These are phyloP conservation scores for Halichoeres trimaculatus DNA, from an alignment of 2,113 vertebrate species.

Conservation along the genomic window DNA sequence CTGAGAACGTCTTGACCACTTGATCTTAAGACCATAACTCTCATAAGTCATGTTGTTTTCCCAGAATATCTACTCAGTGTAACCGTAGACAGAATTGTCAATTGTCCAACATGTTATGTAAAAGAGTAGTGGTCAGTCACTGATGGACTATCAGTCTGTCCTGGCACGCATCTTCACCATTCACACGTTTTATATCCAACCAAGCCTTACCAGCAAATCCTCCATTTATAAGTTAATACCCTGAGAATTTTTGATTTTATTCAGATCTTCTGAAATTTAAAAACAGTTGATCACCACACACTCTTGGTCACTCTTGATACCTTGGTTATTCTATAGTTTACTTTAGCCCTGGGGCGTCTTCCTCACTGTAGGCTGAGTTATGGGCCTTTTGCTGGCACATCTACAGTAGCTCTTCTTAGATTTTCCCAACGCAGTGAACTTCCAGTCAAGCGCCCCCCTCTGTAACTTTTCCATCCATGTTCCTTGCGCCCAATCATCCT, in stretches of 20 bases:
- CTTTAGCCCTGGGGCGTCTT: neutral
- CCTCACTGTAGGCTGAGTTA: neutral
- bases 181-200: neutral
- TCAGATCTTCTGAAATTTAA: neutral
- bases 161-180: neutral
- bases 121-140: neutral
- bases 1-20: slow-evolving; percentile 66
- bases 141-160: neutral
- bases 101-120: slow-evolving; percentile 14
- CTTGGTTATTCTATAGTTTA: neutral
- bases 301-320: neutral
- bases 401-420: slow-evolving; percentile 15
- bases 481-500: neutral
- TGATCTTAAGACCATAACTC: slow-evolving; percentile 56
- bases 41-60: slow-evolving; percentile 66
- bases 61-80: slow-evolving; percentile 39
- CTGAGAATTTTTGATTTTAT: too few relatives aligned
- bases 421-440: neutral
- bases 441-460: neutral
- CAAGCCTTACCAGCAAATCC: neutral
- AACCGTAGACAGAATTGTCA: slow-evolving; percentile 32
- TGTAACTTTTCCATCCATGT: slow-evolving; percentile 23
- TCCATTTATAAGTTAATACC: neutral
- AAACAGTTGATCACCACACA: neutral
- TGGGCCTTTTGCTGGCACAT: neutral